phyloP scores from a whole-genome alignment of 2,113 vertebrate species.

The Pteropus alecto region DNA sequence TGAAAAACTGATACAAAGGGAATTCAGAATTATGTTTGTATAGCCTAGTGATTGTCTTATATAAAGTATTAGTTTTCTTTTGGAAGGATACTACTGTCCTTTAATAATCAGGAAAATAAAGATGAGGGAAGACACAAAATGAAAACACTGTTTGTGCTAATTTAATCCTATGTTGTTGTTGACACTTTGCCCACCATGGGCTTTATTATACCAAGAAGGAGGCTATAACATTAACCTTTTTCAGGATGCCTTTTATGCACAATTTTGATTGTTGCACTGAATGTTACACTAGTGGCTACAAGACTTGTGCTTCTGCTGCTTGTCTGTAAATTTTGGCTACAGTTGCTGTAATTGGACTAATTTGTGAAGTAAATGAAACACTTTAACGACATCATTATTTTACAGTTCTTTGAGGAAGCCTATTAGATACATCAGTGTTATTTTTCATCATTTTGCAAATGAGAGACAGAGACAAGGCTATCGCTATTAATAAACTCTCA shows the following conservation, averaged over 20 bases:
- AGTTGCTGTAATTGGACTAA: neutral
- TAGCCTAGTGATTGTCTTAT: neutral
- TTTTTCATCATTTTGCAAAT: neutral
- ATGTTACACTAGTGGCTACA: neutral
- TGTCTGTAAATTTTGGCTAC: neutral
- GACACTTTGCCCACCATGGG: neutral
- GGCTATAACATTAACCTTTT: neutral
- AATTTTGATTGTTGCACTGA: neutral
- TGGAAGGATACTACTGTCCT: neutral
- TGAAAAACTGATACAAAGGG: neutral
- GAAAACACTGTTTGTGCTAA: neutral
- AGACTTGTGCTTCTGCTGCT: neutral
- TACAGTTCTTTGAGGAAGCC: neutral
- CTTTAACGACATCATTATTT: neutral
- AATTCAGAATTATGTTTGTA: neutral
- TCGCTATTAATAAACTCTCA: neutral
- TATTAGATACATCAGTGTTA: neutral
- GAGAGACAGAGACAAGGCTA: neutral
- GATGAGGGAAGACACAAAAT: neutral
- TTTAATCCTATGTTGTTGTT: neutral
- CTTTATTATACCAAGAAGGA: neutral
- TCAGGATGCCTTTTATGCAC: neutral
- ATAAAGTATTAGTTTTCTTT: neutral
- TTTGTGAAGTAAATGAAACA: neutral
- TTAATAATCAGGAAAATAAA: neutral